Evolutionary conservation across 2,797 vertebrate genomes (phyloP).

Genomic region (Cuculus canorus): DNA sequence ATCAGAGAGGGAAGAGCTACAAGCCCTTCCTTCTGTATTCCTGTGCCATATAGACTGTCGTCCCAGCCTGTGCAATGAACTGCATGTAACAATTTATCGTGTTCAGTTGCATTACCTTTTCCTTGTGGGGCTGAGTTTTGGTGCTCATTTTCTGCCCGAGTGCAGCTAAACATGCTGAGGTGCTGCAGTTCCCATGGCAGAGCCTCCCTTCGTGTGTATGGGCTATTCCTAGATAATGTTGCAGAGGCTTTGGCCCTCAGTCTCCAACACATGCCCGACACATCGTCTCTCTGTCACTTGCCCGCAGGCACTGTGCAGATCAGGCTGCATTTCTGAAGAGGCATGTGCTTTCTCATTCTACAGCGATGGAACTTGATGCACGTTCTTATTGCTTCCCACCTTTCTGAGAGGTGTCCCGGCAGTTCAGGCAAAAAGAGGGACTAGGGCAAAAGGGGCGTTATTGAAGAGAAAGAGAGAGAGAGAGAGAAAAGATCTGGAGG

Average conservation of each 20-base stretch:
- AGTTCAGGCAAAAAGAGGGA: background rate
- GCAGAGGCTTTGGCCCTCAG: background rate
- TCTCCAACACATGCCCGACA: rapidly evolving
- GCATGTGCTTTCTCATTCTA: background rate
- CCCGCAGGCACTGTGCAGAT: background rate
- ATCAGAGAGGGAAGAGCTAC: background rate
- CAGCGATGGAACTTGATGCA: background rate
- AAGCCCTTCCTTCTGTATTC: background rate
- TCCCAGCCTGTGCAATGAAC: background rate
- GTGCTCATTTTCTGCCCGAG: rapidly evolving
- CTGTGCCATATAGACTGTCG: rapidly evolving
- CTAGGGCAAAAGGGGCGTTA: background rate
- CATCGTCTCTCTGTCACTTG: background rate
- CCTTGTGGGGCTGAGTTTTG: background rate
- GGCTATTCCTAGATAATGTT: background rate
- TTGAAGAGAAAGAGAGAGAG: background rate
- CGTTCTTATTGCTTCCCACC: background rate
- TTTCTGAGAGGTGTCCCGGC: rapidly evolving
- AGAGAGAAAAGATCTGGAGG: background rate
- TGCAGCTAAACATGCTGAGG: rapidly evolving
- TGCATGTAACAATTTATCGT: background rate
- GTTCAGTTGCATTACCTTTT: background rate
- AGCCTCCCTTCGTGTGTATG: rapidly evolving
- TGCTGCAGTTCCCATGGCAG: rapidly evolving
- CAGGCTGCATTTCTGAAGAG: background rate